Conservation (phyloP, 2,888 invertebrate species). For the Endotricha flammealis region DNA sequence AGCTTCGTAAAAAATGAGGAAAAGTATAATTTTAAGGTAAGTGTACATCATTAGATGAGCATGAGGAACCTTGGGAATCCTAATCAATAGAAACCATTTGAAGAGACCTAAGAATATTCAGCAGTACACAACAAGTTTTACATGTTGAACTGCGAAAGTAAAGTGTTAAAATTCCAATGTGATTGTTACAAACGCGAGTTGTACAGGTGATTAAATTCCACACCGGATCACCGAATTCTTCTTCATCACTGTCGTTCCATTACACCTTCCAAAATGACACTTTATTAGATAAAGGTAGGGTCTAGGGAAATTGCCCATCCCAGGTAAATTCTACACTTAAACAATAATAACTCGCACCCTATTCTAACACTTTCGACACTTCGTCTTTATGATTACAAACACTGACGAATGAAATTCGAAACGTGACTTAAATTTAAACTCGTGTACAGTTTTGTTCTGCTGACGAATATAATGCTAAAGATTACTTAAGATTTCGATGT, state of each 20-base stretch:
- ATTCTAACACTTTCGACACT: background rate
- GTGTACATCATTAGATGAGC: too few species aligned
- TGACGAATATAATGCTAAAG: background rate
- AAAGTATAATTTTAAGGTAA: too few species aligned
- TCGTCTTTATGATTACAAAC: background rate
- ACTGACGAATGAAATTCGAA: background rate
- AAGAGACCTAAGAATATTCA: too few species aligned
- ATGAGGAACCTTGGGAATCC: too few species aligned
- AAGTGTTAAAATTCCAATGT: too few species aligned
- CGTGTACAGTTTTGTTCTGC: background rate
- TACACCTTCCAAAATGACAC: conserved; percentile 9
- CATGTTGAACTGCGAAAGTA: too few species aligned
- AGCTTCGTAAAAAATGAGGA: too few species aligned
- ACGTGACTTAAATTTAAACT: background rate
- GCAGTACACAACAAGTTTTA: too few species aligned
- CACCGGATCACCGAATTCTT: too few species aligned
- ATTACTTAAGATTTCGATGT: background rate
- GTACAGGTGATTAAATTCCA: conserved; percentile 7
- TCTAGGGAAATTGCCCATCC: conserved; percentile 7
- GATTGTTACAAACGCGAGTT: too few species aligned
- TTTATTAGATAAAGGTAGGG: conserved; percentile 7
- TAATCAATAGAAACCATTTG: too few species aligned
- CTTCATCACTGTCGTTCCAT: too few species aligned
- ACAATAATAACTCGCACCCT: background rate
- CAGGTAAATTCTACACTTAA: background rate